Evolutionary conservation across 23 tunicate genomes (phyloP).

Genomic region (Clavelina lepadiformis): DNA sequence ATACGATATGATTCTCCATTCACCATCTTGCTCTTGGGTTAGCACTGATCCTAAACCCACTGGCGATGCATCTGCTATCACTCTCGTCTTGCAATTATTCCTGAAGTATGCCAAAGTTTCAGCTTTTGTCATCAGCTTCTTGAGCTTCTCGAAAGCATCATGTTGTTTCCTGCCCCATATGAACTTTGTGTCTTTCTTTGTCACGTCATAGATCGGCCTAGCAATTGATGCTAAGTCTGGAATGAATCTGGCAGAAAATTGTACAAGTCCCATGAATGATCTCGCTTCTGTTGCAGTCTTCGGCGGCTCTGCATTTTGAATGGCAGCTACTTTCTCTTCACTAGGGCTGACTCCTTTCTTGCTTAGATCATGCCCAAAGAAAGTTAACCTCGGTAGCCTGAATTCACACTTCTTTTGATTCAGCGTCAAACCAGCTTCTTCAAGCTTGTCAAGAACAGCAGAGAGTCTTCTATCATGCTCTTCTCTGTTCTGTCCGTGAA

Average conservation of each 20-base stretch:
- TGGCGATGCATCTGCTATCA: slow-evolving; percentile 14
- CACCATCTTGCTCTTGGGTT: slow-evolving; percentile 11
- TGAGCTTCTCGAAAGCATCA: slow-evolving; percentile 2
- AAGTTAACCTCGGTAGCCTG: slow-evolving; percentile 1
- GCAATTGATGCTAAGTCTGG: slow-evolving; percentile 26
- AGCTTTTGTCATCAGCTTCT: not conserved
- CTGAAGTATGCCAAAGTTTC: slow-evolving; percentile 2
- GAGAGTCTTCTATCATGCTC: slow-evolving; percentile 11
- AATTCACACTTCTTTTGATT: slow-evolving; percentile 13
- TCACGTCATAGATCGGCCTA: slow-evolving; percentile 12
- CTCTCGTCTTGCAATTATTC: slow-evolving; percentile 11
- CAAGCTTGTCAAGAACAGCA: slow-evolving; percentile 7
- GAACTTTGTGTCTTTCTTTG: not conserved
- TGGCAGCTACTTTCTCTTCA: slow-evolving; percentile 18
- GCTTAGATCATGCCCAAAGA: slow-evolving; percentile 24
- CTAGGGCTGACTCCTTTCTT: slow-evolving; percentile 20
- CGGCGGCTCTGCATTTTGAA: slow-evolving; percentile 17
- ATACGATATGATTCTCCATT: slow-evolving; percentile 7
- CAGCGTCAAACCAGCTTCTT: slow-evolving; percentile 14
- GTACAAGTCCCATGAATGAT: slow-evolving; percentile 12
- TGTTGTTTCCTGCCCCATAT: slow-evolving; percentile 10
- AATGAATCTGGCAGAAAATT: slow-evolving; percentile 17
- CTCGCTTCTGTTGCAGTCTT: slow-evolving; percentile 20
- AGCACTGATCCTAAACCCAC: slow-evolving; percentile 5
- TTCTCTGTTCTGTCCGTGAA: slow-evolving; percentile 6